Percentiles rank a stretch among this genome's conserved stretches.
These are phyloP conservation scores for Ophthalmolycus amberensis DNA, from an alignment of 2,113 vertebrate genomes.

Conservation along the genomic window DNA sequence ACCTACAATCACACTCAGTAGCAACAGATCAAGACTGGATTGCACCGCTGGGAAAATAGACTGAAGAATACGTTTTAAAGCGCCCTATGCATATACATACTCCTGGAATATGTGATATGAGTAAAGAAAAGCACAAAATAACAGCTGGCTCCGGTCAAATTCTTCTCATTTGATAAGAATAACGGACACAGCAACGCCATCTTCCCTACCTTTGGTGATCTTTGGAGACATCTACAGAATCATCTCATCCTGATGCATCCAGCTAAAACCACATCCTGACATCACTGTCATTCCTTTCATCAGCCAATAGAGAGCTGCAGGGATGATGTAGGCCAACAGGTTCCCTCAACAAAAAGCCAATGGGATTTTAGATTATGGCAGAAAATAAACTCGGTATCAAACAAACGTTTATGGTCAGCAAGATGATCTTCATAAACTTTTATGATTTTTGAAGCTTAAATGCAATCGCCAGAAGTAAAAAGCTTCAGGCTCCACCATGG, in stretches of 20 bases:
- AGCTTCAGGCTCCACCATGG: too few relatives aligned
- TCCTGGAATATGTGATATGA: not conserved
- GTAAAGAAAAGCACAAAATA: not conserved
- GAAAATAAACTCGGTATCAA: not conserved
- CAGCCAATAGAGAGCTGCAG: not conserved
- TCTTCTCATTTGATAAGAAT: not conserved
- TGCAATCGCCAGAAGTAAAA: too few relatives aligned
- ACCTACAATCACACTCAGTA: not conserved
- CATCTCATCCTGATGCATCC: not conserved
- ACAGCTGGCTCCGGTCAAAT: not conserved
- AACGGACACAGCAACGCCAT: not conserved
- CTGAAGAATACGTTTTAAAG: not conserved
- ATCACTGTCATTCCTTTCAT: not conserved
- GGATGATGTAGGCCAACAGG: not conserved
- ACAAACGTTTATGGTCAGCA: not conserved
- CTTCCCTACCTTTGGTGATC: not conserved
- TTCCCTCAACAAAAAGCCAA: not conserved
- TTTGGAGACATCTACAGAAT: not conserved
- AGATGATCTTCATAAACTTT: too few relatives aligned
- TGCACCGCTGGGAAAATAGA: not conserved
- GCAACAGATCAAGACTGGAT: constrained; percentile 13
- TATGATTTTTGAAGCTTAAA: too few relatives aligned
- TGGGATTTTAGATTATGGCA: not conserved
- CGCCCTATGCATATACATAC: not conserved
- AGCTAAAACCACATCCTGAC: not conserved